These are phyloP conservation scores for Rhogogaster chlorosoma DNA, from an alignment of 2,888 invertebrate genomes.

Conservation along the genomic window DNA sequence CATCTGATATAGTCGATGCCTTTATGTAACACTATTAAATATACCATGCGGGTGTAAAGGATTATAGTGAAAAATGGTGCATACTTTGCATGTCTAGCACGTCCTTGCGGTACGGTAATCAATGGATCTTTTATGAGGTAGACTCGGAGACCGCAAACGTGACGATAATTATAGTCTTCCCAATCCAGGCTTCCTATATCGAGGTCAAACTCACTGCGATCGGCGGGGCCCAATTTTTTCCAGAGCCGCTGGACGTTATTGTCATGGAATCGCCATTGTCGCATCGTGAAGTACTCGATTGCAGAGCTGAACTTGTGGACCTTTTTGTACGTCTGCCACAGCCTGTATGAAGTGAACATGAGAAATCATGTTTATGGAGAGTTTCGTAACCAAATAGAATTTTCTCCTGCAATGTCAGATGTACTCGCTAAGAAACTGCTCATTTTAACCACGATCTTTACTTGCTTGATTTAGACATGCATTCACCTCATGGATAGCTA, in stretches of 20 bases:
- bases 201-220: constrained; percentile 85
- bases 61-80: constrained; percentile 20
- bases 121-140: constrained; percentile 89
- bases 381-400: not conserved
- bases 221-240: constrained; percentile 80
- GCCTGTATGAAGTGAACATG: constrained; percentile 78
- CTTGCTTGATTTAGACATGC: no score
- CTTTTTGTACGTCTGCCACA: constrained; percentile 85
- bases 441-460: no score
- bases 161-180: constrained; percentile 84
- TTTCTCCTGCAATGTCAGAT: not conserved
- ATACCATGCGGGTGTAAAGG: not conserved
- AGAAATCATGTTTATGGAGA: not conserved
- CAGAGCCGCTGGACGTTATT: constrained; percentile 82
- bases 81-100: constrained; percentile 75
- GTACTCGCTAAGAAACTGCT: no score
- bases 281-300: constrained; percentile 88
- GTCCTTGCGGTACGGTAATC: constrained; percentile 83
- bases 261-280: constrained; percentile 87
- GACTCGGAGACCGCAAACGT: constrained; percentile 85
- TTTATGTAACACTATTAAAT: not conserved
- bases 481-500: no score
- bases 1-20: not conserved
- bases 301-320: constrained; percentile 86
- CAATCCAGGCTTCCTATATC: constrained; percentile 86